These are phyloP conservation scores for Arctopsyche grandis DNA, from an alignment of 1,140 invertebrate species.

Conservation along the genomic window DNA sequence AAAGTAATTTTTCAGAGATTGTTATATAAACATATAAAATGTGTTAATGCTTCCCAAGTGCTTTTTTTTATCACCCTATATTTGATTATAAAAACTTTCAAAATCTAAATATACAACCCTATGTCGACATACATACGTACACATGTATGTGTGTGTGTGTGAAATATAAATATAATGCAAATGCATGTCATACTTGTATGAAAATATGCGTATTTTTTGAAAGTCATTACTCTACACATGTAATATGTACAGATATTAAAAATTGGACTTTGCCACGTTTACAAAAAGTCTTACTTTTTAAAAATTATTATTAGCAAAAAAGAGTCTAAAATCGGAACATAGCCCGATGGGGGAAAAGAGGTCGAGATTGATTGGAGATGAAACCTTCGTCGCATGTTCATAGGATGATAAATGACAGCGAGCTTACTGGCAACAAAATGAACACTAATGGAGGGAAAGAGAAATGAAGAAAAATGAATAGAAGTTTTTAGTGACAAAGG, in stretches of 20 bases:
- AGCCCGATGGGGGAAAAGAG: background rate
- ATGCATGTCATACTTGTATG: too few species aligned
- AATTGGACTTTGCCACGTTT: too few species aligned
- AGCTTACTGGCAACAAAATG: constrained; percentile 45
- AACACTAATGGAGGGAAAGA: constrained; percentile 48
- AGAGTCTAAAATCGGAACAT: background rate
- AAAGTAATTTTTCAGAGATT: constrained; percentile 32
- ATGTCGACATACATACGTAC: too few species aligned
- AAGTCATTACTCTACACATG: too few species aligned
- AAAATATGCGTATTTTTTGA: too few species aligned
- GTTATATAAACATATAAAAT: constrained; percentile 22
- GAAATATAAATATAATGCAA: too few species aligned
- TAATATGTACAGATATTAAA: too few species aligned
- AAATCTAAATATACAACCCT: too few species aligned
- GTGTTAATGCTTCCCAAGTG: background rate
- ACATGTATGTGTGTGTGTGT: too few species aligned
- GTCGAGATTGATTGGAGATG: constrained; percentile 40
- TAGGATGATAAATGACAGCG: constrained; percentile 41
- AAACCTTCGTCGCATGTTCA: constrained; percentile 37
- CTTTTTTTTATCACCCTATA: too few species aligned
- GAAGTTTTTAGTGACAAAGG: constrained; percentile 40
- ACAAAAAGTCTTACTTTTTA: too few species aligned
- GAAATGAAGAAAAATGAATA: constrained; percentile 50
- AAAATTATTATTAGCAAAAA: background rate
- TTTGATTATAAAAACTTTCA: too few species aligned